Evolutionary conservation across 2,888 invertebrate species (phyloP), one percentile per base, ranked within the genome.

Genomic region (Ornithoptera priamus): DNA sequence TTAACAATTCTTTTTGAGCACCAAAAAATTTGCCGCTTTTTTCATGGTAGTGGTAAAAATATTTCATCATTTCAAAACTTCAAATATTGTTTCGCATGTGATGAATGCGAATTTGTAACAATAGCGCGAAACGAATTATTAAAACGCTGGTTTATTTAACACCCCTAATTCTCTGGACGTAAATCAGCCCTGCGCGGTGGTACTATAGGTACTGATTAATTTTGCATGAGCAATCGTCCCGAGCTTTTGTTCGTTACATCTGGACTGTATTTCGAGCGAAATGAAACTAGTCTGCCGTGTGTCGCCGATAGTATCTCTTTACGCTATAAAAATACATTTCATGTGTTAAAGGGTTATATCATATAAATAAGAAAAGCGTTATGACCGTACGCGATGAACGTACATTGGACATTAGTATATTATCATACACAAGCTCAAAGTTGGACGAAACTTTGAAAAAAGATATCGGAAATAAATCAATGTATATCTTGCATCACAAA

Each of bases 151-250:
- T 78, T 67, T 80, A 77, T 81, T 81, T 81, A 46, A 81, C 78
- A 69, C 74, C 70, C 75, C 77, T 83, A 81, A 83, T 81, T 81
- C 81, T 77, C 75, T 75, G 72, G 73, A 74, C 76, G 80, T 80
- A 81, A 81, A 78, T 80, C 79, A 76, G 70, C 72, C 74, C 64
- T 67, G 74, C 75, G 73, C 76, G 75, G 75, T 76, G 69, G 66
- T 75, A 77, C 78, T 81, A 79, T 82, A 80, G 78, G 80, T 78
- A 79, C 82, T 86, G 85, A 88, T 91, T 89, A 91, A 91, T 89
- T 86, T 89, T 90, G 85, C 88, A 91, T 81, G 85, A 87, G 83
- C 88, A 89, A 89, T 89, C 82, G 82, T 81, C 80, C 76, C 69
- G 76, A 77, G 83, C 84, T 84, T 83, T 83, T 71, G 73, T 72